Conservation (phyloP, 2,888 invertebrate genomes). For the Conomelus anceps region DNA sequence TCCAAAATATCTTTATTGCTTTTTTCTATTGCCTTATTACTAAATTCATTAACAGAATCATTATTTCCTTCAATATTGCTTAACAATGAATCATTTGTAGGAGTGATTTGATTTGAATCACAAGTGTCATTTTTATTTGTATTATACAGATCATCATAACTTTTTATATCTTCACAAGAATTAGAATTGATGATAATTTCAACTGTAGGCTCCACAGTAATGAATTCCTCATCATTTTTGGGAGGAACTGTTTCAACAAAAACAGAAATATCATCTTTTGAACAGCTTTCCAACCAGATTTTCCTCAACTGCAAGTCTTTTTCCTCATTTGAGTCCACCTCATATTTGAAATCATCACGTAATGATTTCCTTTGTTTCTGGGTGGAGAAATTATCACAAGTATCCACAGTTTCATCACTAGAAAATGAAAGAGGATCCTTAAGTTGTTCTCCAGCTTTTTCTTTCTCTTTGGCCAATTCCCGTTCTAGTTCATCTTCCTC, state of each 20-base stretch:
- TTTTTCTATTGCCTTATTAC: not conserved
- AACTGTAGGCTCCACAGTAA: not conserved
- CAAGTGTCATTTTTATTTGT: not conserved
- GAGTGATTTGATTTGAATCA: not conserved
- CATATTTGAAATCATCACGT: not conserved
- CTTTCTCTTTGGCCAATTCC: not conserved
- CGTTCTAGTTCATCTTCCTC: not conserved
- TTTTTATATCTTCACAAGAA: not conserved
- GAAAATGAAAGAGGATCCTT: not conserved
- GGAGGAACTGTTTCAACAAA: not conserved
- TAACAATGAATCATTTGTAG: not conserved
- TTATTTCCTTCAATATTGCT: not conserved
- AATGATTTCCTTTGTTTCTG: not conserved
- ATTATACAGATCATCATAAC: not conserved
- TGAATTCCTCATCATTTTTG: not conserved
- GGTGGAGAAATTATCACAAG: not conserved
- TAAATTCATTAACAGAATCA: not conserved
- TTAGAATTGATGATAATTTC: not conserved
- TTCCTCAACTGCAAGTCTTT: not conserved
- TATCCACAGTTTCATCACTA: not conserved
- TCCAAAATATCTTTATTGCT: not conserved
- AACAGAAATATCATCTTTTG: not conserved
- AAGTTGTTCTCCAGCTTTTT: not conserved
- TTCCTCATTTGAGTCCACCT: not conserved
- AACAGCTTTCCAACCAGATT: conserved; percentile 5